Base-by-base conservation (phyloP, 2,113 vertebrate species). In the Alethe castanea region DNA sequence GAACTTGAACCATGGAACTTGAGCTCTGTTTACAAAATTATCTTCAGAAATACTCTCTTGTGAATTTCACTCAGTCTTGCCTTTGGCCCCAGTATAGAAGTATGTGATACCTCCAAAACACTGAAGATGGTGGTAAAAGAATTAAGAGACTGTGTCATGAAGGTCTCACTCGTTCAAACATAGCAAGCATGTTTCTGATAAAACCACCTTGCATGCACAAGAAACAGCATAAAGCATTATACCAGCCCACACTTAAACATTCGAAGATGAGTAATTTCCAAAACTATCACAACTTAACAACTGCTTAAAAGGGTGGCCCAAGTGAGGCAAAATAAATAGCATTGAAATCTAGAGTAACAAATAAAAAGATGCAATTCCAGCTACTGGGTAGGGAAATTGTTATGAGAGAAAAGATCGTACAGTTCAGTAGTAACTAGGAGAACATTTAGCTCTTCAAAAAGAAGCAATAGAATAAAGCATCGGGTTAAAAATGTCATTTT, bases 171-270 rank as follows among this genome's bases (percentile, higher is more conserved):
- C 38, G 26, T 14, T 67, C 59, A 67, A 64, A 45, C 40, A 14
- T 0, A 70, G 18, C 3, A 4, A 71, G 14, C 19, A 38, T 0
- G 1, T 56, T 71, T 56, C 56, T 87, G 24, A 56, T 23, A 23
- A 33, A 22, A n/a, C 19, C 59, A 48, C 38, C 16, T 18, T 29
- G 26, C 38, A 74, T 14, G 35, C 0, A 1, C 8, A 74, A 45
- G 23, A 31, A 83, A 86, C n/a, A 70, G 14, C 83, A 70, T 20
- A 59, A 88, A 88, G 45, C 18, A 38, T 48, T 33, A 9, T 0
- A 54, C 5, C 11, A 65, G 20, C 5, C 66, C 29, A 45, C 38
- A 80, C 5, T 65, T 40, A 25, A 69, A 15, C n/a, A 57, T 40
- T 25, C 19, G 15, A 54, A 73, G 59, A 77, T 14, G 2, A 86